These are phyloP conservation scores for Anarhynchus alexandrinus DNA, from an alignment of 2,113 vertebrate genomes.

Conservation along the genomic window DNA sequence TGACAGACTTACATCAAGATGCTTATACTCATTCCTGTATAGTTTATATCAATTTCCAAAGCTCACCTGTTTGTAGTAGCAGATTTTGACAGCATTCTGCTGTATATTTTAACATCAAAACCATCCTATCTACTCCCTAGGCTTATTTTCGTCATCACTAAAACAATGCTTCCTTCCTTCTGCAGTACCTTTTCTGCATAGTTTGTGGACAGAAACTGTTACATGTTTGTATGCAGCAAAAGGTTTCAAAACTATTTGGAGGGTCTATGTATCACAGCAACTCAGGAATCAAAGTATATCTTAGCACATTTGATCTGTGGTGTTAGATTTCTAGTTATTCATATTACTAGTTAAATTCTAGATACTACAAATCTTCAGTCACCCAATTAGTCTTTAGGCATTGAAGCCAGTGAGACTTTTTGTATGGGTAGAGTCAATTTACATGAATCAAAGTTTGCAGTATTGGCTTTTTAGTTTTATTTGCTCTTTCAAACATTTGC, in stretches of 20 bases:
- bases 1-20: background rate
- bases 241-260: background rate
- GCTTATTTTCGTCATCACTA: background rate
- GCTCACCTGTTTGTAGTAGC: background rate
- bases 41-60: background rate
- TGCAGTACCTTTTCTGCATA: background rate
- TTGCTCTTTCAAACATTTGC: background rate
- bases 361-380: background rate
- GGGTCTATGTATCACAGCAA: background rate
- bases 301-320: background rate
- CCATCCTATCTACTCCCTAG: background rate
- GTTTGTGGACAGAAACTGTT: background rate
- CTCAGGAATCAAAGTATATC: background rate
- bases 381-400: background rate
- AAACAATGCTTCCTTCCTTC: background rate
- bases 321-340: background rate
- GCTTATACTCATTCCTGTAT: background rate
- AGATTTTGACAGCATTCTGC: background rate
- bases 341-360: background rate
- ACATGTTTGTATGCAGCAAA: background rate
- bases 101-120: background rate
- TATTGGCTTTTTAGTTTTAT: constrained; percentile 40
- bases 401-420: background rate
- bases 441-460: constrained; percentile 21
- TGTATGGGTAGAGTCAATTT: background rate